Conservation (phyloP, 2,797 vertebrate species). For the Cossypha niveicapilla region DNA sequence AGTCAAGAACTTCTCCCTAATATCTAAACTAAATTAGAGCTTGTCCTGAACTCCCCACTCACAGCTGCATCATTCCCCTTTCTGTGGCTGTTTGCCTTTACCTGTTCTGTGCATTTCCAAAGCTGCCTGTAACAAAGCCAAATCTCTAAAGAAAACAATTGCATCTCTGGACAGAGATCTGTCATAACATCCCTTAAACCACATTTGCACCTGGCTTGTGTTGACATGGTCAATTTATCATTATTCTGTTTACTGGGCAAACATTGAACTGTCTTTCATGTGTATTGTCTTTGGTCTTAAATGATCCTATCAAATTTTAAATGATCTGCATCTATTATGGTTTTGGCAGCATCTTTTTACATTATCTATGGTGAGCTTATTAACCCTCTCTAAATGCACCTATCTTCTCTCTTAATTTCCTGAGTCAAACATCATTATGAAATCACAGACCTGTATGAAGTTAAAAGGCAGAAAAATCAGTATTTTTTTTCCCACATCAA, state of each 20-base stretch:
- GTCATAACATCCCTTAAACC: not conserved
- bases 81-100: not conserved
- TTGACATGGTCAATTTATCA: slow-evolving; percentile 25
- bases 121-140: not conserved
- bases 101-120: not conserved
- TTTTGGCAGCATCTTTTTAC: not conserved
- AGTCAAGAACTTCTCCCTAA: not conserved
- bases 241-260: slow-evolving; percentile 10
- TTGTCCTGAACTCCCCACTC: not conserved
- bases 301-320: slow-evolving; percentile 15
- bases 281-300: not conserved
- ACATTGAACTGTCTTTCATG: not conserved
- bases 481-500: not conserved
- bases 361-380: not conserved
- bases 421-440: not conserved
- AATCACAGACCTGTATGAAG: not conserved
- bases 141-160: not conserved
- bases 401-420: not conserved
- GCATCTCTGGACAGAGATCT: not conserved
- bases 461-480: slow-evolving; percentile 8
- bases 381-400: not conserved
- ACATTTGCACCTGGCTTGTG: not conserved
- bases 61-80: not conserved
- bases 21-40: not conserved
- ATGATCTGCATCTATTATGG: not conserved